phyloP scores from a whole-genome alignment of 1,140 invertebrate species.

The Hyles euphorbiae region DNA sequence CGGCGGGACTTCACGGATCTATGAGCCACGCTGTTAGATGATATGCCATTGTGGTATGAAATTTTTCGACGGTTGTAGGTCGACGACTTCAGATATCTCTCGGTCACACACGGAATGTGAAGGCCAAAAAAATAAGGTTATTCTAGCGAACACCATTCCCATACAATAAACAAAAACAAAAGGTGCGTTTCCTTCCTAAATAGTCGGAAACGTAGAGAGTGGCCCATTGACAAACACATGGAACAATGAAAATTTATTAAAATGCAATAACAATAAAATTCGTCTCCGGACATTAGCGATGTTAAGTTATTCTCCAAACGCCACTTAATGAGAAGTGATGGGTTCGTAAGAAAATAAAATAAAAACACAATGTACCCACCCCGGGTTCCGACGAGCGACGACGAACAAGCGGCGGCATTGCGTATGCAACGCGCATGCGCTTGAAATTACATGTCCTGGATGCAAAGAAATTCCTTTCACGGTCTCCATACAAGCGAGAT shows the following conservation, averaged over 20 bases:
- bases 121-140: too few species aligned
- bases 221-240: conserved; percentile 37
- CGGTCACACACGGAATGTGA: too few species aligned
- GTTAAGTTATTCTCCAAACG: conserved; percentile 74
- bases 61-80: too few species aligned
- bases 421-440: conserved; percentile 58
- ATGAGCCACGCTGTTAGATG: conserved; percentile 31
- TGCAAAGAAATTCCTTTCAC: conserved; percentile 60
- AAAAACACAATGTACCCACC: conserved; percentile 67
- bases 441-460: conserved; percentile 68
- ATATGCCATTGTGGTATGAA: background rate
- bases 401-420: conserved; percentile 27
- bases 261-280: conserved; percentile 75
- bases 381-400: conserved; percentile 36
- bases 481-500: conserved; percentile 27
- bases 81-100: too few species aligned
- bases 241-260: conserved; percentile 74
- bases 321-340: conserved; percentile 75
- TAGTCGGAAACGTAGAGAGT: conserved; percentile 46
- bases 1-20: conserved; percentile 34
- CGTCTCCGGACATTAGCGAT: conserved; percentile 71
- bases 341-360: conserved; percentile 72
- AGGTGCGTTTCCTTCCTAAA: conserved; percentile 58
- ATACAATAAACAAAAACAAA: conserved; percentile 38
- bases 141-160: too few species aligned